Evolutionary conservation across 1,140 invertebrate genomes (phyloP), one percentile per base, ranked within the genome.

Genomic region (Drosophila trapezifrons): DNA sequence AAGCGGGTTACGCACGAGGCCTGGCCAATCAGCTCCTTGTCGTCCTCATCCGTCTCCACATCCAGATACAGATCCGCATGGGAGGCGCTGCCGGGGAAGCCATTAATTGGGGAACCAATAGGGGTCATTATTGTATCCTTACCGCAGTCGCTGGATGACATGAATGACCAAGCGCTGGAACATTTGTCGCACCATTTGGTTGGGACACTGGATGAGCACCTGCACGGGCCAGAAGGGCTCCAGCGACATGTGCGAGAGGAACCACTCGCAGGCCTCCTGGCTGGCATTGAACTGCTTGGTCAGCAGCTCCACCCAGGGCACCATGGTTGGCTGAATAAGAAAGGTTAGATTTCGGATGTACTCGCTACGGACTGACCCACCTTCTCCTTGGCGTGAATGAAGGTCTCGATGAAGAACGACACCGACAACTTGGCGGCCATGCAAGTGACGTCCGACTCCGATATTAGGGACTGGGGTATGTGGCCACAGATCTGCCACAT

Each of bases 341-440:
- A 25, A 9, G 25, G 15, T 22, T 8, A 29, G 5, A 17, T 12
- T 0, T 20, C 2, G 13, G 17, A 20, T 20, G 10, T n/a, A 38
- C 12, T 4, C 4, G 10, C 12, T 7, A 29, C 1, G n/a, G 12
- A 29, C 17, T 22, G 17, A 60, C 47, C 78, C 92, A 96, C 96
- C 94, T 98, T 98, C 92, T 99, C 98, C 93, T 98, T 98, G 18
- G 98, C 97, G 92, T 99, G 98, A 92, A 99, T 98, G 78, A 98
- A 97, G 0, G 97, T 98, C 93, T 99, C 98, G 59, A 99, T 96
- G 74, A 99, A 98, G 93, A 99, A 99, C 0, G 97, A 97, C 0
- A 97, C 97, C 2, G 97, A 97, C 8, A 99, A 93, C 76, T 98
- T 95, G 1, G 97, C 96, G 1, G 97, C 96, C 76, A 97, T 95